Evolutionary conservation across 2,113 vertebrate genomes (phyloP).

Genomic region (Rafetus swinhoei): DNA sequence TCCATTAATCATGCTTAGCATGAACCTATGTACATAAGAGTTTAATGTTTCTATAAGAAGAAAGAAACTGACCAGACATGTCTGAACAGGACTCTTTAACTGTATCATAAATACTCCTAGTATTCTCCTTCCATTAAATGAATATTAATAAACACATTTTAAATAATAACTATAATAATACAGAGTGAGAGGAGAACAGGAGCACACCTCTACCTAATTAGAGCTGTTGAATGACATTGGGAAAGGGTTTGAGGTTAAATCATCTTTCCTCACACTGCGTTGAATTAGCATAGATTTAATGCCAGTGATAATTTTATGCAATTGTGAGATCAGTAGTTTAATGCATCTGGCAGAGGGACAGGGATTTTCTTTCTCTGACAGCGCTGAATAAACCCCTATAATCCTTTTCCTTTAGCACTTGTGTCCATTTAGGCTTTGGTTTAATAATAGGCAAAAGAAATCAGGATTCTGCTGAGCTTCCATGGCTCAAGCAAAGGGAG

Average conservation of each 20-base stretch:
- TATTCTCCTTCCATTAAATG: conserved; percentile 36
- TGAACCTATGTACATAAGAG: background rate
- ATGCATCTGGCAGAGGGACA: conserved; percentile 55
- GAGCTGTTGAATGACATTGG: conserved; percentile 65
- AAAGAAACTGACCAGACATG: background rate
- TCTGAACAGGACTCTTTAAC: background rate
- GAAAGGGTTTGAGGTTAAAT: conserved; percentile 59
- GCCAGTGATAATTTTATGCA: conserved; percentile 70
- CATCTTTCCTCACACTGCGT: conserved; percentile 32
- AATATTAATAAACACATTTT: conserved; percentile 38
- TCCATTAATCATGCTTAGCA: background rate
- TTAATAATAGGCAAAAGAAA: conserved; percentile 45
- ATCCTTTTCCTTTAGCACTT: conserved; percentile 46
- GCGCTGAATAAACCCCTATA: conserved; percentile 54
- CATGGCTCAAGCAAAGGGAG: background rate
- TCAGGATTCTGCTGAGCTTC: conserved; percentile 17
- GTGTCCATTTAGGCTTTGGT: conserved; percentile 27
- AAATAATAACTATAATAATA: conserved; percentile 23
- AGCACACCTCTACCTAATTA: conserved; percentile 60
- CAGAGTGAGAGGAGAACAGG: background rate
- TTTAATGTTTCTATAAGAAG: background rate
- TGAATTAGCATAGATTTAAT: conserved; percentile 77
- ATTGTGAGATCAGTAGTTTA: conserved; percentile 65
- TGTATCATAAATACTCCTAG: background rate
- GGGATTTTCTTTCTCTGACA: conserved; percentile 60